Evolutionary conservation across 2,888 invertebrate genomes (phyloP).

Genomic region (Trachelus stipa): DNA sequence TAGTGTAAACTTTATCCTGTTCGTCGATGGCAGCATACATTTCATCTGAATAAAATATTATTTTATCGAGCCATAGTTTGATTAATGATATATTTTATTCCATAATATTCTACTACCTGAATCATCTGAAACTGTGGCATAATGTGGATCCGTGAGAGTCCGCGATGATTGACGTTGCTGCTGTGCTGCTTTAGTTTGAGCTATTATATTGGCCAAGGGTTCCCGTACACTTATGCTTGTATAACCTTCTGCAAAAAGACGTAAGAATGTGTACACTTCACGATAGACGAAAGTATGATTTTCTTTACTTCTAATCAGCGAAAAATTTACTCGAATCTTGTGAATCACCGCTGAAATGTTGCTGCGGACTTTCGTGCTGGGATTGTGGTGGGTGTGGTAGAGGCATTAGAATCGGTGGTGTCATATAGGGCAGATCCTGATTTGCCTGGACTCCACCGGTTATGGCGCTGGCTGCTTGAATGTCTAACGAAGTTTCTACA

Average conservation of each 20-base stretch:
- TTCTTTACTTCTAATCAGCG: slow-evolving; percentile 8
- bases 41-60: slow-evolving; percentile 74
- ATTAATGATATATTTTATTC: neutral
- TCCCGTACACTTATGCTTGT: slow-evolving; percentile 92
- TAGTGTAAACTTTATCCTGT: slow-evolving; percentile 74
- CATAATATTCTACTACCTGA: slow-evolving; percentile 72
- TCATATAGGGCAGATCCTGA: slow-evolving; percentile 90
- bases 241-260: slow-evolving; percentile 80
- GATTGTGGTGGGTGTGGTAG: slow-evolving; percentile 52
- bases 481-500: slow-evolving; percentile 67
- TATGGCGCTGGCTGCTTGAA: slow-evolving; percentile 89
- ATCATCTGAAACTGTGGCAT: slow-evolving; percentile 92
- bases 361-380: slow-evolving; percentile 64
- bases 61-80: neutral
- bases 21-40: slow-evolving; percentile 93
- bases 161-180: slow-evolving; percentile 58
- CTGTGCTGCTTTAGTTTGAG: slow-evolving; percentile 70
- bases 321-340: slow-evolving; percentile 82
- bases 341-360: slow-evolving; percentile 90
- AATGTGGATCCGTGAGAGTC: slow-evolving; percentile 75
- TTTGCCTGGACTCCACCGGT: slow-evolving; percentile 88
- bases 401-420: slow-evolving; percentile 76
- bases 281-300: slow-evolving; percentile 11
- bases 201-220: slow-evolving; percentile 83
- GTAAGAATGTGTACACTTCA: neutral